These are phyloP conservation scores for Gobionotothen gibberifrons DNA, from an alignment of 2,797 vertebrate genomes.

Conservation along the genomic window DNA sequence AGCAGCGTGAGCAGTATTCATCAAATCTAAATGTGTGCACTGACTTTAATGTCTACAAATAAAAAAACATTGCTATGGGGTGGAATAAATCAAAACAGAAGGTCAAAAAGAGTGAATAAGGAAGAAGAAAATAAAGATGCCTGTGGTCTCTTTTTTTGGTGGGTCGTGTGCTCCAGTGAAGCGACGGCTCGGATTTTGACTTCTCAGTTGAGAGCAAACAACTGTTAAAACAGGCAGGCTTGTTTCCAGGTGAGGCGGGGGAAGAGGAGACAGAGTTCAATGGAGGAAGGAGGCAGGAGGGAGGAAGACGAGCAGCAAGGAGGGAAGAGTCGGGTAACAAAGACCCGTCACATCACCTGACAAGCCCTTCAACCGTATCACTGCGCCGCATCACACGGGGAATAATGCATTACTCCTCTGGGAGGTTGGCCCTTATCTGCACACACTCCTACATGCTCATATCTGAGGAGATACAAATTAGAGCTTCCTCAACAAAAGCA, in stretches of 20 bases:
- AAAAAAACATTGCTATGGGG: not conserved
- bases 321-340: slow-evolving; percentile 70
- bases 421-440: slow-evolving; percentile 60
- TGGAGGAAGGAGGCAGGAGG: slow-evolving; percentile 22
- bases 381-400: slow-evolving; percentile 59
- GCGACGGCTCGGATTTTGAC: slow-evolving; percentile 54
- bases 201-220: slow-evolving; percentile 61
- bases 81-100: slow-evolving; percentile 1
- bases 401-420: slow-evolving; percentile 72
- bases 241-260: slow-evolving; percentile 46
- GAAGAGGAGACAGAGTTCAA: slow-evolving; percentile 8
- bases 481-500: slow-evolving; percentile 30
- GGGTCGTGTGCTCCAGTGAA: slow-evolving; percentile 45
- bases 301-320: slow-evolving; percentile 32
- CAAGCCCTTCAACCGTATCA: slow-evolving; percentile 61
- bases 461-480: slow-evolving; percentile 65
- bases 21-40: not conserved
- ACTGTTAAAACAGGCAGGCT: slow-evolving; percentile 53
- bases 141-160: slow-evolving; percentile 41
- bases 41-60: slow-evolving; percentile 7
- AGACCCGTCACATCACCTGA: slow-evolving; percentile 69
- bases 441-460: slow-evolving; percentile 49
- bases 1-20: slow-evolving; percentile 10
- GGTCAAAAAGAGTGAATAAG: not conserved
- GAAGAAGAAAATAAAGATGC: not conserved